Conservation (phyloP, 2,797 vertebrate species). For the Argentina silus region DNA sequence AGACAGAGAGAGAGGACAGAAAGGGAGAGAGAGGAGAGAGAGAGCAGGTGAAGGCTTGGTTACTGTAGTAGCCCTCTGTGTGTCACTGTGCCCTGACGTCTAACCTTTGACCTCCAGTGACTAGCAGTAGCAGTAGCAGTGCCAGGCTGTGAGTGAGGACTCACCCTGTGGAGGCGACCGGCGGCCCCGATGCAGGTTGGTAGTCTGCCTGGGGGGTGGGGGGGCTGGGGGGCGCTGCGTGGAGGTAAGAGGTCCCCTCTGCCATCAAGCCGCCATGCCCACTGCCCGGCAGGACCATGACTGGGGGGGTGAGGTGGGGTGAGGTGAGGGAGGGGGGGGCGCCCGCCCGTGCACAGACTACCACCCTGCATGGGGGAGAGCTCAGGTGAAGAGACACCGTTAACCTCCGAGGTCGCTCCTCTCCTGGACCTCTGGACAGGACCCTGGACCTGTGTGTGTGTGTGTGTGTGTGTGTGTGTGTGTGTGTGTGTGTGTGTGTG, state of each 20-base stretch:
- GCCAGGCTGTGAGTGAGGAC: constrained; percentile 71
- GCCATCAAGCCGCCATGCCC: constrained; percentile 78
- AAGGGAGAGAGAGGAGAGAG: no score
- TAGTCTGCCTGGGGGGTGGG: constrained; percentile 78
- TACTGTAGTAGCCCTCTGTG: background rate
- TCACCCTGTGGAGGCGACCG: constrained; percentile 79
- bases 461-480: constrained; percentile 25
- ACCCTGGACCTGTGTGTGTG: background rate
- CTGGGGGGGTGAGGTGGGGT: constrained; percentile 39
- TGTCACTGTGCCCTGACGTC: constrained; percentile 37
- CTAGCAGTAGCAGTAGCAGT: constrained; percentile 48
- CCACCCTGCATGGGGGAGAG: constrained; percentile 85
- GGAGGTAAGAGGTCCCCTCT: constrained; percentile 78
- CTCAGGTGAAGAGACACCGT: constrained; percentile 82
- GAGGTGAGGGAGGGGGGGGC: constrained; percentile 35
- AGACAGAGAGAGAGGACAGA: background rate
- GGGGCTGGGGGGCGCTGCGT: constrained; percentile 70
- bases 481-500: constrained; percentile 17
- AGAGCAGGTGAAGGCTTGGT: background rate
- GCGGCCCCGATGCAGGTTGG: constrained; percentile 82
- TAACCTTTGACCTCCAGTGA: constrained; percentile 64
- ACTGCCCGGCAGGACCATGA: constrained; percentile 58
- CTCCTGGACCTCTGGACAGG: constrained; percentile 12
- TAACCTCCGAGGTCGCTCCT: constrained; percentile 59
- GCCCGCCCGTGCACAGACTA: constrained; percentile 79